A percentile compares a stretch with the other conserved stretches of the same genome.
Conservation (phyloP, 2,797 vertebrate genomes). For the Lacerta agilis region DNA sequence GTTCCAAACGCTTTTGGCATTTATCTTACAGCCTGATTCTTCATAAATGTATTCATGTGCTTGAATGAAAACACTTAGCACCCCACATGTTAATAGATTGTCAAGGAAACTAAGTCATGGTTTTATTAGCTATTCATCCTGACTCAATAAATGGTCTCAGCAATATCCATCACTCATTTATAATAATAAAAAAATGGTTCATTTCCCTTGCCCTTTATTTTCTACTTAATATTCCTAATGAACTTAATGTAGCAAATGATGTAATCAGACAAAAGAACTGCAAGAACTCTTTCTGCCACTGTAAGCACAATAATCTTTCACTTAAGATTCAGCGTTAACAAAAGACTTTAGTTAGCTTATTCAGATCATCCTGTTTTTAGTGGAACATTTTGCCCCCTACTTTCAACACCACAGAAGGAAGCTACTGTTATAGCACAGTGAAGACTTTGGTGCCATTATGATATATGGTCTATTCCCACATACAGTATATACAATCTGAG, state of each 20-base stretch:
- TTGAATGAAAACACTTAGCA: constrained; percentile 31
- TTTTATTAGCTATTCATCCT: constrained; percentile 72
- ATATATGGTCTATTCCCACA: too few species aligned
- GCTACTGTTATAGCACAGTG: not conserved
- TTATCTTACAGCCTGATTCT: not conserved
- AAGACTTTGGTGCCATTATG: too few species aligned
- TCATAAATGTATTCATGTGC: constrained; percentile 10
- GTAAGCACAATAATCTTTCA: constrained; percentile 73
- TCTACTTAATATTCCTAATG: constrained; percentile 84
- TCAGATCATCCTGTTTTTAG: constrained; percentile 18
- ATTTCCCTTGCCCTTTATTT: constrained; percentile 83
- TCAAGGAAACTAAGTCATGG: constrained; percentile 41
- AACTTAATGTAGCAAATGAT: constrained; percentile 87
- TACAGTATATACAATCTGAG: too few species aligned
- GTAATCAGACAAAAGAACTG: constrained; percentile 83
- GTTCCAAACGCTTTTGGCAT: not conserved
- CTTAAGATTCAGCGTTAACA: constrained; percentile 64
- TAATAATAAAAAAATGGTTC: constrained; percentile 71
- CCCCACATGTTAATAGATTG: constrained; percentile 21
- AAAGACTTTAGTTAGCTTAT: constrained; percentile 66
- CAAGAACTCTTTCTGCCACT: constrained; percentile 75
- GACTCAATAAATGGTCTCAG: constrained; percentile 72
- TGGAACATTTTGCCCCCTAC: constrained; percentile 16
- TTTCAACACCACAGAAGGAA: constrained; percentile 15
- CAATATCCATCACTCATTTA: constrained; percentile 76